A percentile compares a stretch with the other conserved stretches of the same genome.
Conservation (phyloP, 2,888 invertebrate genomes). For the Trimorus sp. region DNA sequence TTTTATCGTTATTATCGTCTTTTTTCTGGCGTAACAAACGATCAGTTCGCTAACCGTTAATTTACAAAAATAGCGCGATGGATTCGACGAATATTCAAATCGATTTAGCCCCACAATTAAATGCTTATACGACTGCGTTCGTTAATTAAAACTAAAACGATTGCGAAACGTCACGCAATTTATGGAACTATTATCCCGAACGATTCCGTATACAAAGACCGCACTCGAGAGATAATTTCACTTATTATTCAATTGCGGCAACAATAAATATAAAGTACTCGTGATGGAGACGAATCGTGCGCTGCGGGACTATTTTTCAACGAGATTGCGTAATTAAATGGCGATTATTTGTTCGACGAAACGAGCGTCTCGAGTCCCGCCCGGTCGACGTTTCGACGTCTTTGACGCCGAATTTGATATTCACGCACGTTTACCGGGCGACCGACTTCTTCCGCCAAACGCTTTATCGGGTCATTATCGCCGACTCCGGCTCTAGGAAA, state of each 20-base stretch:
- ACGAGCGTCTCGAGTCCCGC: too few relatives aligned
- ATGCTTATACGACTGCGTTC: conserved; percentile 15
- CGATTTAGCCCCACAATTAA: conserved; percentile 28
- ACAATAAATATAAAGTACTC: conserved; percentile 49
- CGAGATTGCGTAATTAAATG: conserved; percentile 30
- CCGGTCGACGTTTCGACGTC: too few relatives aligned
- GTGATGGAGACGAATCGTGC: conserved; percentile 41
- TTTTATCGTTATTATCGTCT: conserved; percentile 26
- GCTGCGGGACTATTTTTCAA: conserved; percentile 36
- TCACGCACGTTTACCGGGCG: too few relatives aligned
- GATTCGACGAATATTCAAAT: conserved; percentile 37
- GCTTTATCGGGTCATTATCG: conserved; percentile 9
- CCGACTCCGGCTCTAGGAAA: conserved; percentile 16
- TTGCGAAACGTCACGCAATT: conserved; percentile 12
- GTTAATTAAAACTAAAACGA: conserved; percentile 36
- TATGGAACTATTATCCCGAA: conserved; percentile 21
- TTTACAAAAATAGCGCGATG: conserved; percentile 45
- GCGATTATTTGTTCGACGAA: neutral
- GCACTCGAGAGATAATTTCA: conserved; percentile 41
- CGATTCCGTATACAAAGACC: conserved; percentile 32
- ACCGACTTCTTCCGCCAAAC: too few relatives aligned
- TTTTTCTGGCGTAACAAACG: conserved; percentile 58
- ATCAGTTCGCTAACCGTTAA: conserved; percentile 30
- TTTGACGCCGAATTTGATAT: too few relatives aligned
- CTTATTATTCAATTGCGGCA: conserved; percentile 51